phyloP scores from a whole-genome alignment of 2,888 invertebrate genomes.

The Tromatobia lineatoria region DNA sequence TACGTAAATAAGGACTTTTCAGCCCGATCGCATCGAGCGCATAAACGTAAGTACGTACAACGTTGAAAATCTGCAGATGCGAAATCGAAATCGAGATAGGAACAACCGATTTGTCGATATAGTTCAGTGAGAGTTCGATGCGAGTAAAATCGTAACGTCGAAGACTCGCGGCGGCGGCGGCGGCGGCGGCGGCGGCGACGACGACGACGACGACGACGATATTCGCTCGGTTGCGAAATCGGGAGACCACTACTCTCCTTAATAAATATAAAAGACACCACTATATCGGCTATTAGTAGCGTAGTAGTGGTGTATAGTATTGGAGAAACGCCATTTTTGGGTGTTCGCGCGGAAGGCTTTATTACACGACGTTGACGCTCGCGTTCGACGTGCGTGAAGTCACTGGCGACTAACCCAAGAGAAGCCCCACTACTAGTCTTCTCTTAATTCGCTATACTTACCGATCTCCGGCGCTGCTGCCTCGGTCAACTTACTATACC shows the following conservation, averaged over 20 bases:
- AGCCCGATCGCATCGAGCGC: background rate
- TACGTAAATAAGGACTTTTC: background rate
- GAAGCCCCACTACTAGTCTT: constrained; percentile 57
- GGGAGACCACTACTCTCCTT: background rate
- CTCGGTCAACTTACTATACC: background rate
- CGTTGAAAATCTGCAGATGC: background rate
- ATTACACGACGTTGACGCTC: constrained; percentile 70
- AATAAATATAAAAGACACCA: constrained; percentile 2
- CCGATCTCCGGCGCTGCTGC: constrained; percentile 21
- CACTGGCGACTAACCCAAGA: constrained; percentile 74
- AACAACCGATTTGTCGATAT: background rate
- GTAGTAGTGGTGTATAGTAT: constrained; percentile 48
- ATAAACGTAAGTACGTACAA: background rate
- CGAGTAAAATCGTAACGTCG: constrained; percentile 14
- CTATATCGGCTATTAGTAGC: background rate
- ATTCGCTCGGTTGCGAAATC: constrained; percentile 8
- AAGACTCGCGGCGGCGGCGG: no score
- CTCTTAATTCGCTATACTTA: constrained; percentile 30
- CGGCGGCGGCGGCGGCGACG: background rate
- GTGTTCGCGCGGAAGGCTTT: constrained; percentile 64
- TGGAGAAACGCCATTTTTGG: constrained; percentile 82
- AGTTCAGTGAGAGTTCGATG: constrained; percentile 31
- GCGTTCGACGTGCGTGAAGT: constrained; percentile 79
- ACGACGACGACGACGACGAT: background rate
- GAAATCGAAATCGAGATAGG: constrained; percentile 1